Evolutionary conservation across 2,113 vertebrate species (phyloP), one percentile per base, ranked within the genome.

Genomic region (Alosa alosa): DNA sequence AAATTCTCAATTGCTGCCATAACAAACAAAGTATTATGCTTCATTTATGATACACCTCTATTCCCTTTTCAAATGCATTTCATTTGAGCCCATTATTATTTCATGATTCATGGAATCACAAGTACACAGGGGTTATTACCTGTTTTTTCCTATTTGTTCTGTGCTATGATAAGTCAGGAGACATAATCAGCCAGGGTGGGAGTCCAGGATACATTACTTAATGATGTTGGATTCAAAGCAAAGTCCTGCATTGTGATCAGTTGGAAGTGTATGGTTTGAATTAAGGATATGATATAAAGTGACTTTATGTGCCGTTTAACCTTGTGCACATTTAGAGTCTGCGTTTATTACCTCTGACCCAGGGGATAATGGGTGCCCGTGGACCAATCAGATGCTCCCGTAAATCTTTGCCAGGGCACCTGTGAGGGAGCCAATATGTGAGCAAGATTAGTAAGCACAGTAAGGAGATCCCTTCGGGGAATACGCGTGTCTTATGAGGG

Each of bases 381-480:
- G 82, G 82, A 17, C 41, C 83, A 46, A 44, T 57, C 57, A 81
- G 83, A 86, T 84, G 78, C 84, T 82, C 55, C 82, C 68, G 86
- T 86, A 88, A 82, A 81, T 87, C 86, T 82, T 83, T 85, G 50
- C 17, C 31, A 45, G 47, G 49, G 85, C 84, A 20, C 31, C 78
- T 90, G 86, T 86, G 17, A 84, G 41, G 50, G 20, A 60, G 44
- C 86, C 68, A 46, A 83, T 57, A 18, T 60, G 82, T 55, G 44
- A 31, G 60, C 75, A 46, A 81, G 81, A 86, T 60, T 60, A 64
- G 83, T 46, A 57, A 85, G 82, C 60, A 45, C 81, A 86, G 50
- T 87, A 86, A 86, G 49, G 52, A 57, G 46, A 82, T 78, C 81
- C 84, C 83, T 72, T 78, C 86, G 50, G 83, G 64, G 83, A 47